Percentiles rank a stretch among this genome's conserved stretches.
Evolutionary conservation across 2,113 vertebrate species (phyloP).

Genomic region (Agapornis roseicollis): DNA sequence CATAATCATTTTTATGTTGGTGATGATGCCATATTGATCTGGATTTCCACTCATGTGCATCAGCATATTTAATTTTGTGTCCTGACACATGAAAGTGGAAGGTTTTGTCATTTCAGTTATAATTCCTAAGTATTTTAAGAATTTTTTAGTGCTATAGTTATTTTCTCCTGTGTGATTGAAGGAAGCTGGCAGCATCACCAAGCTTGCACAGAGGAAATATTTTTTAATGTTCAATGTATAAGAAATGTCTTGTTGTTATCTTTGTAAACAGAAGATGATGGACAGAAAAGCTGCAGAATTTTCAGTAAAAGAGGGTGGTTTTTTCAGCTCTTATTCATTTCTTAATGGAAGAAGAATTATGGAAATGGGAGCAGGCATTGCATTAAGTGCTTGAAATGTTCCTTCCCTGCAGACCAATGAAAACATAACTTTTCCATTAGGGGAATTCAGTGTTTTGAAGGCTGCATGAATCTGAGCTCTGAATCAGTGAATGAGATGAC

Average conservation of each 20-base stretch:
- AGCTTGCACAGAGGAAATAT: not conserved
- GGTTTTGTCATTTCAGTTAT: not conserved
- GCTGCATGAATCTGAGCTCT: conserved; percentile 23
- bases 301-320: conserved; percentile 8
- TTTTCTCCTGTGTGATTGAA: not conserved
- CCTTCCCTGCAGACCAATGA: conserved; percentile 50
- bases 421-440: conserved; percentile 54
- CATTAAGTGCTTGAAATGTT: conserved; percentile 54
- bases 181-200: not conserved
- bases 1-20: not conserved
- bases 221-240: not conserved
- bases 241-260: not conserved
- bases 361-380: conserved; percentile 35
- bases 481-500: conserved; percentile 28
- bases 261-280: conserved; percentile 14
- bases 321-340: conserved; percentile 52
- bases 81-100: not conserved
- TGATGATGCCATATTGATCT: not conserved
- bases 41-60: not conserved
- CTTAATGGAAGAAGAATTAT: conserved; percentile 53
- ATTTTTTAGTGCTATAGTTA: not conserved
- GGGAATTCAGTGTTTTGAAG: conserved; percentile 47
- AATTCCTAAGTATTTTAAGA: not conserved
- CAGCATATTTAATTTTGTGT: conserved; percentile 16
- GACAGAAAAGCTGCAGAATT: conserved; percentile 11